Conservation (phyloP, 35 echinoderm and acorn worm genomes). For the Apostichopus parvimensis region DNA sequence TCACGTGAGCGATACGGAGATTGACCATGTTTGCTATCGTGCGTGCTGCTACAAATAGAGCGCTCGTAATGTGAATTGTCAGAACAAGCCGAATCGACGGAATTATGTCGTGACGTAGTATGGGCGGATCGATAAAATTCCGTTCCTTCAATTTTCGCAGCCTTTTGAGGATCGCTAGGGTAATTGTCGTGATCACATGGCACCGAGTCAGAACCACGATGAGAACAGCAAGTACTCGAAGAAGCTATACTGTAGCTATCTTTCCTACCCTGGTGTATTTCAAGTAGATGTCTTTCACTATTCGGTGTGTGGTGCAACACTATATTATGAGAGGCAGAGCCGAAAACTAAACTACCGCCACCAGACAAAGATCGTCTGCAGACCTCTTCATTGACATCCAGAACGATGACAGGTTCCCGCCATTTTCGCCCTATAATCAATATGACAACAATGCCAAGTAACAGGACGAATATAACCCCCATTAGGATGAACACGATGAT, state of each 20-base stretch:
- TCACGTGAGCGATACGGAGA: slow-evolving; percentile 1
- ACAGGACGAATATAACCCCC: slow-evolving; percentile 27
- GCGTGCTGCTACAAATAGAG: not conserved
- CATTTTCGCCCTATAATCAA: slow-evolving; percentile 33
- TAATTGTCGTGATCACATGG: not conserved
- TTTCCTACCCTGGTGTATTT: slow-evolving; percentile 21
- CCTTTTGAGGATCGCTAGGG: slow-evolving; percentile 42
- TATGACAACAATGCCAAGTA: slow-evolving; percentile 21
- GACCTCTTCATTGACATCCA: slow-evolving; percentile 41
- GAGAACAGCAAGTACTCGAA: not conserved
- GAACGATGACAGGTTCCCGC: slow-evolving; percentile 46
- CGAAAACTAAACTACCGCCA: slow-evolving; percentile 31
- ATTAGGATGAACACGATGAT: slow-evolving; percentile 35
- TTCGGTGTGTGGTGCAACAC: not conserved
- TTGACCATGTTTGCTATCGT: not conserved
- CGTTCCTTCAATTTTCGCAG: slow-evolving; percentile 38
- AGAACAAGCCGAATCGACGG: slow-evolving; percentile 23
- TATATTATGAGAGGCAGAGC: slow-evolving; percentile 17
- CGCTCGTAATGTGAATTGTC: slow-evolving; percentile 43
- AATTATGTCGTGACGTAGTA: slow-evolving; percentile 28
- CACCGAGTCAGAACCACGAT: no score
- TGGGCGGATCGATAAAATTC: slow-evolving; percentile 37
- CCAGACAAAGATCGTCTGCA: slow-evolving; percentile 35
- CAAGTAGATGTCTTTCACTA: slow-evolving; percentile 1
- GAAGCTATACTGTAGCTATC: slow-evolving; percentile 30